Evolutionary conservation across 2,797 vertebrate genomes (phyloP), one percentile per base, ranked within the genome.

Genomic region (Alexandromys oeconomus): DNA sequence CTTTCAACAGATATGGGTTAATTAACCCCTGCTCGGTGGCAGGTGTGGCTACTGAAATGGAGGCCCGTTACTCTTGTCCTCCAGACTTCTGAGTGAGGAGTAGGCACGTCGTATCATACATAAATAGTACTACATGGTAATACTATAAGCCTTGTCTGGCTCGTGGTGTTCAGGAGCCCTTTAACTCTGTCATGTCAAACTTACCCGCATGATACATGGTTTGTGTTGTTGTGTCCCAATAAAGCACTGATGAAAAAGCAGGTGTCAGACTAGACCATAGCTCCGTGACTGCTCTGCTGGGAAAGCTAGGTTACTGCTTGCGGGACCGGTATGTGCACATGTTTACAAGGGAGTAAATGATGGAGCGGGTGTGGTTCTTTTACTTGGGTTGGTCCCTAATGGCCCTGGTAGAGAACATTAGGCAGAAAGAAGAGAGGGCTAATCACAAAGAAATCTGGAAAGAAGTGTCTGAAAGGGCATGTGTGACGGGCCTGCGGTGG

Each of bases 301-400:
- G 10, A 29, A 77, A 48, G 17, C 27, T 31, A 78, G 14, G 37
- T 7, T 51, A 61, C 73, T 67, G 51, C 10, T 57, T 69, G 29
- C 4, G 17, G 84, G 40, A 46, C 3, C 34, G 29, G 2, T 80
- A 17, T 59, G 25, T 34, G 71, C 80, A 31, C 15, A 0, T 73
- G 63, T 78, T 78, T 74, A 73, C 76, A 84, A 84, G 63, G 29
- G 61, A 88, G 34, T 94, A 86, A 96, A 81, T 8, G 31, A 61
- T 59, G n/a, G 25, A 48, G 25, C 2, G 19, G 76, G 46, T 61
- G 31, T 7, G n/a, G 67, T 69, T 57, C 73, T 84, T 67, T 89
- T n/a, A 69, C 54, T 40, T 63, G 51, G n/a, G 15, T 14, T 65
- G 27, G n/a, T 74, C 43, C 54, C 15, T 76, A 82, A 71, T 37